These are phyloP conservation scores for Cataglyphis albicans DNA, from an alignment of 2,888 invertebrate genomes.

Conservation along the genomic window DNA sequence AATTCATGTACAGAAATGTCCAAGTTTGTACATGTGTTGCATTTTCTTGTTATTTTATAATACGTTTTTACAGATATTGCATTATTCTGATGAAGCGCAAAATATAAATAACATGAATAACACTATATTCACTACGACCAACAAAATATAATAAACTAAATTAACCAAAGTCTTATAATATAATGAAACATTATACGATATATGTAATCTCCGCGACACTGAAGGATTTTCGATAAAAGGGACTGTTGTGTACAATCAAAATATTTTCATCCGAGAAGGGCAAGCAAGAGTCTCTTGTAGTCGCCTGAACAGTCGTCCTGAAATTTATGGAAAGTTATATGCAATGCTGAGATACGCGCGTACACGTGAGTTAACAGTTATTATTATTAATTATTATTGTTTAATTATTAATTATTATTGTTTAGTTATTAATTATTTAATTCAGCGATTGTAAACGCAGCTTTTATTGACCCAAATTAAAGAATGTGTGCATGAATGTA, in stretches of 20 bases:
- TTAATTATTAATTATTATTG: background rate
- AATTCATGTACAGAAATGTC: background rate
- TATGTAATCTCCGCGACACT: constrained; percentile 45
- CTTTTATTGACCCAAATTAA: background rate
- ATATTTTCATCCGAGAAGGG: constrained; percentile 87
- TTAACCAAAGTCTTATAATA: constrained; percentile 46
- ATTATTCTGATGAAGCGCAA: constrained; percentile 23
- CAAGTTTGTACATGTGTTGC: background rate
- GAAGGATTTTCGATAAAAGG: constrained; percentile 65
- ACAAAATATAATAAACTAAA: constrained; percentile 47
- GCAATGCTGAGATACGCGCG: constrained; percentile 34
- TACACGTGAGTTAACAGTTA: constrained; percentile 47
- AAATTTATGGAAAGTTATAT: constrained; percentile 82
- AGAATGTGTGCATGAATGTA: background rate
- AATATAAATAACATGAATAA: constrained; percentile 34
- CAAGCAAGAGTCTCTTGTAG: constrained; percentile 94
- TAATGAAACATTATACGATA: constrained; percentile 34
- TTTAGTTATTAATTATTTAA: background rate
- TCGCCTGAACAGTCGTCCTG: constrained; percentile 95
- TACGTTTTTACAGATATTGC: constrained; percentile 17
- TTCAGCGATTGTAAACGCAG: background rate
- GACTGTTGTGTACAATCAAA: constrained; percentile 64
- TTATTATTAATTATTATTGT: constrained; percentile 12
- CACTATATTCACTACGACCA: constrained; percentile 58
- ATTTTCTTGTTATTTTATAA: constrained; percentile 27